Evolutionary conservation across 2,797 vertebrate species (phyloP), one percentile per base, ranked within the genome.

Genomic region (Schizothorax lantsangensis): DNA sequence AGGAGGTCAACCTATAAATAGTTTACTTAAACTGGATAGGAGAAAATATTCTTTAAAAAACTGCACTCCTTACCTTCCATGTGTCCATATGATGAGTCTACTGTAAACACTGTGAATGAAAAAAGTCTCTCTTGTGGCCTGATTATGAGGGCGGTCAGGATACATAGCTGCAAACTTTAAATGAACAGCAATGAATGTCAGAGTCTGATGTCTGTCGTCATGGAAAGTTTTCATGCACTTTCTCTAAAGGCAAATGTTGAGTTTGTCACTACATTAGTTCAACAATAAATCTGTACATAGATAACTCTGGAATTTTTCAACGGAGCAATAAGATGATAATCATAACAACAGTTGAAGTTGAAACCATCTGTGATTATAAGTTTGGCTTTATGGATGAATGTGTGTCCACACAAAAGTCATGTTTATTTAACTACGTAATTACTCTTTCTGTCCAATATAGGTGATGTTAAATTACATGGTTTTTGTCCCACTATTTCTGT

Each of bases 281-380:
- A 83, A 64, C 71, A 64, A 64, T 75, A 77, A 66, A 77, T 66
- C 54, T 84, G 30, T 64, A 52, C 73, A 84, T 75, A 77, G 83
- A 84, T 77, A 84, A 64, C 72, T 45, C 79, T 69, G 83, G 54
- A 77, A 77, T 64, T 15, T 77, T 66, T 84, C 54, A 84, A 19
- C 14, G 12, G 64, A 21, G 45, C 43, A 64, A 43, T 45, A 47
- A 84, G 79, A 81, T 52, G 59, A 75, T 84, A 77, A 84, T 77
- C 72, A 84, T 77, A 77, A 77, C 57, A 66, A 49, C 11, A 69
- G 26, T 23, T 52, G 62, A 49, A 52, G 64, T 47, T 38, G 14
- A 64, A 80, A 26, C 54, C 78, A 45, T 54, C 66, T 71, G 30
- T 54, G 66, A 72, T 82, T 52, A 47, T 21, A 52, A 36, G 45